phyloP scores from a whole-genome alignment of 2,888 invertebrate genomes.

The Aspidiotus rigidus region DNA sequence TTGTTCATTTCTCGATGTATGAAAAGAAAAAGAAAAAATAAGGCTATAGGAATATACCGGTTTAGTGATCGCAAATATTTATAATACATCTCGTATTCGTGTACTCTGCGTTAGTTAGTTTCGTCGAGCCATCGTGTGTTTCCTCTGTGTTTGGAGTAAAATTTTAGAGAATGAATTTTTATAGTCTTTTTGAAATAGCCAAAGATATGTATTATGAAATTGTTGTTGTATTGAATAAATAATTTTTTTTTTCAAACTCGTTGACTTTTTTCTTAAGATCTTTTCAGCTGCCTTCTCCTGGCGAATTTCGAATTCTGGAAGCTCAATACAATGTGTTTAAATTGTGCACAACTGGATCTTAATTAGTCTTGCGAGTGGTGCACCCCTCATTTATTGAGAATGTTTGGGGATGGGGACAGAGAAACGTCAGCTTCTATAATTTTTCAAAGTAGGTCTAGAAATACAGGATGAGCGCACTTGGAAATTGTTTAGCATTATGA shows the following conservation, averaged over 20 bases:
- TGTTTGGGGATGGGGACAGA: too few species aligned
- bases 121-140: conserved; percentile 6
- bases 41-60: conserved; percentile 4
- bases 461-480: too few species aligned
- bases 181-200: conserved; percentile 29
- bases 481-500: too few species aligned
- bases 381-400: too few species aligned
- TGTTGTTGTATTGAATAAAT: conserved; percentile 24
- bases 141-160: neutral
- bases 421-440: too few species aligned
- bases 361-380: too few species aligned
- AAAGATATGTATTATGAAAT: conserved; percentile 29
- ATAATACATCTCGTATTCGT: too few species aligned
- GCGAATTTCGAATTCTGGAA: too few species aligned
- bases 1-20: neutral
- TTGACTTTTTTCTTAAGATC: neutral
- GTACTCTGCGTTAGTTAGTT: neutral
- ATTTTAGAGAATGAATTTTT: conserved; percentile 5
- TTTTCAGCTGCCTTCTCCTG: too few species aligned
- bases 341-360: too few species aligned
- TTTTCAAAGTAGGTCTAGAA: too few species aligned
- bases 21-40: conserved; percentile 1
- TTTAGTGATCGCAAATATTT: neutral
- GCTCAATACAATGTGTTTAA: too few species aligned
- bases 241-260: neutral